phyloP scores from a whole-genome alignment of 2,797 vertebrate species.

The Taeniopygia guttata region DNA sequence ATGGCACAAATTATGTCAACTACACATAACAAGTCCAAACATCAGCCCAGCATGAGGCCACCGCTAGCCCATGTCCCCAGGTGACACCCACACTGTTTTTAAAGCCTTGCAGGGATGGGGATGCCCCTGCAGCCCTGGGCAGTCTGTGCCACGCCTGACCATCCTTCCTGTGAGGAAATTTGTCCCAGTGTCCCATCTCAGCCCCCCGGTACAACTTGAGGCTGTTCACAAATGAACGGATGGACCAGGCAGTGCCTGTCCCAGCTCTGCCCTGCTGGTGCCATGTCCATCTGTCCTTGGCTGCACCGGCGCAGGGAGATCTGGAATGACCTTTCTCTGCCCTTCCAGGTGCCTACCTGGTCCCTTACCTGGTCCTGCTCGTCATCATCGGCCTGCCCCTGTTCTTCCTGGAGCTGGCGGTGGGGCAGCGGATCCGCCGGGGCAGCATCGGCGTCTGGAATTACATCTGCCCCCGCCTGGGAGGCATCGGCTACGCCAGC shows the following conservation, averaged over 20 bases:
- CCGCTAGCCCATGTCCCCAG: fast-evolving
- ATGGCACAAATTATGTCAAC: no score
- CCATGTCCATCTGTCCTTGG: background rate
- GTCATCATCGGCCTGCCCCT: constrained; percentile 94
- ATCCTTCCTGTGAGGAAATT: background rate
- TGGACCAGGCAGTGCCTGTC: background rate
- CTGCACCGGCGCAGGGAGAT: background rate
- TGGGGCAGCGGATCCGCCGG: constrained; percentile 93
- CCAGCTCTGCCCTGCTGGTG: background rate
- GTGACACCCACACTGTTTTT: background rate
- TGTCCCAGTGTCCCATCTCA: background rate
- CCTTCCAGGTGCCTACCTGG: constrained; percentile 89
- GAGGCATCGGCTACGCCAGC: constrained; percentile 94
- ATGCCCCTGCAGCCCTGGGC: background rate
- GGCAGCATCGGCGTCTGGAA: constrained; percentile 99
- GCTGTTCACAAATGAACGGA: fast-evolving
- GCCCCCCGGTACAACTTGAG: background rate
- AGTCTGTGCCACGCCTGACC: background rate
- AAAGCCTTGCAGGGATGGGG: background rate
- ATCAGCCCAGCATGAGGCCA: background rate
- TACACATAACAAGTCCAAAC: no score
- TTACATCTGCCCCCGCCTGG: constrained; percentile 91
- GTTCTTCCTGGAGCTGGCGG: constrained; percentile 97
- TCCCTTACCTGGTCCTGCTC: constrained; percentile 95
- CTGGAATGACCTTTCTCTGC: background rate